A percentile compares a stretch with the other conserved stretches of the same genome.
Evolutionary conservation across 2,113 vertebrate species (phyloP).

Genomic region (Cnemophilus loriae): DNA sequence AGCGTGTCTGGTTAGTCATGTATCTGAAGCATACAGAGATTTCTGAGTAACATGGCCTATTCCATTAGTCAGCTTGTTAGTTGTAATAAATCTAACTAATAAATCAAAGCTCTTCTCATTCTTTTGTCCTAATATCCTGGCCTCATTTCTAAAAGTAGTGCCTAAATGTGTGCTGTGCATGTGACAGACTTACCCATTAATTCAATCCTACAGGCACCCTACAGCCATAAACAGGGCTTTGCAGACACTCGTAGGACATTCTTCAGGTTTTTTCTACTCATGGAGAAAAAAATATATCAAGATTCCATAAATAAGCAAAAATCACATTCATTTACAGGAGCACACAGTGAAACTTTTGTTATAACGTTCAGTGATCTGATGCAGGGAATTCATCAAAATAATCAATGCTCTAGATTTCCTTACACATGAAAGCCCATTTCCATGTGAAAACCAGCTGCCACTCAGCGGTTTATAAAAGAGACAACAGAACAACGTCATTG

Average conservation of each 20-base stretch:
- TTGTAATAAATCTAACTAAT: background rate
- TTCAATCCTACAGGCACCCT: background rate
- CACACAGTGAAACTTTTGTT: background rate
- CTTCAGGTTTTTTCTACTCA: background rate
- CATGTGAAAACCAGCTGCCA: slow-evolving; percentile 23
- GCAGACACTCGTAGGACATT: background rate
- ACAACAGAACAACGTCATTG: background rate
- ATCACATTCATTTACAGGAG: background rate
- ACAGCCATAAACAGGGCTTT: background rate
- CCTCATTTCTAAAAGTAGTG: background rate
- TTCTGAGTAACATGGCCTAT: background rate
- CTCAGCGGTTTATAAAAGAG: background rate
- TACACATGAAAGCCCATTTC: background rate
- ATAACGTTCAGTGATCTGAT: background rate
- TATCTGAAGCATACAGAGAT: background rate
- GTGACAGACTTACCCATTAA: background rate
- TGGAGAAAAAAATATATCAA: background rate
- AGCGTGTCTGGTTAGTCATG: background rate
- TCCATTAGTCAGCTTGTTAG: background rate
- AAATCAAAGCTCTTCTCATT: background rate
- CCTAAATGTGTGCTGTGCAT: background rate
- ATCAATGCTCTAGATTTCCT: background rate
- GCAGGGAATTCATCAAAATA: background rate
- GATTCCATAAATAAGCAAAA: background rate
- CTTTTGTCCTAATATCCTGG: background rate